A percentile compares a stretch with the other conserved stretches of the same genome.
phyloP scores from a whole-genome alignment of 2,888 invertebrate genomes.

The Eretmocerus hayati region DNA sequence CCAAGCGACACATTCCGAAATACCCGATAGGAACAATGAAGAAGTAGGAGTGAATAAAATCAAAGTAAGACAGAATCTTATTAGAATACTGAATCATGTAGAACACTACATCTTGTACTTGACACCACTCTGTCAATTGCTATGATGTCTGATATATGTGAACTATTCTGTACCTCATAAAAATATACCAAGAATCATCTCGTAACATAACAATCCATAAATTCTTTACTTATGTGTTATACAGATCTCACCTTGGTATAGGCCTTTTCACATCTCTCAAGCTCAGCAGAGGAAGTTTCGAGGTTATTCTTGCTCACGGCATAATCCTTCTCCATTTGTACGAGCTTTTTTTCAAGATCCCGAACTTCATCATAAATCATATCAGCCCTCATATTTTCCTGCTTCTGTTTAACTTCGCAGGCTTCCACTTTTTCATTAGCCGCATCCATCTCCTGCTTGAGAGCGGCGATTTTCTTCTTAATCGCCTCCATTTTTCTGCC shows the following conservation, averaged over 20 bases:
- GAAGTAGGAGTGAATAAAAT: no score
- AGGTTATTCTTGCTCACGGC: conserved; percentile 80
- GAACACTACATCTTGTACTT: no score
- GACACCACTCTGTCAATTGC: no score
- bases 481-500: conserved; percentile 58
- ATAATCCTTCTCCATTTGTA: conserved; percentile 88
- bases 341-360: conserved; percentile 90
- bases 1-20: no score
- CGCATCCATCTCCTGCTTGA: conserved; percentile 67
- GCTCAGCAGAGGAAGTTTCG: conserved; percentile 81
- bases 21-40: no score
- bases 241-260: conserved; percentile 60
- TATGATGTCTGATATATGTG: no score
- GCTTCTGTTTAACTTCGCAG: conserved; percentile 57
- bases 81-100: no score
- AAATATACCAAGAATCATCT: no score
- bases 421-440: conserved; percentile 61
- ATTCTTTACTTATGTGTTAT: not conserved
- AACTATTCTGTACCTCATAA: no score
- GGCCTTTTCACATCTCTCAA: conserved; percentile 92
- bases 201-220: not conserved
- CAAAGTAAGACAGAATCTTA: no score
- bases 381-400: conserved; percentile 46
- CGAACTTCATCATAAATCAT: conserved; percentile 84
- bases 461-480: conserved; percentile 69